Evolutionary conservation across 2,113 vertebrate genomes (phyloP), one percentile per base, ranked within the genome.

Genomic region (Gulo gulo): DNA sequence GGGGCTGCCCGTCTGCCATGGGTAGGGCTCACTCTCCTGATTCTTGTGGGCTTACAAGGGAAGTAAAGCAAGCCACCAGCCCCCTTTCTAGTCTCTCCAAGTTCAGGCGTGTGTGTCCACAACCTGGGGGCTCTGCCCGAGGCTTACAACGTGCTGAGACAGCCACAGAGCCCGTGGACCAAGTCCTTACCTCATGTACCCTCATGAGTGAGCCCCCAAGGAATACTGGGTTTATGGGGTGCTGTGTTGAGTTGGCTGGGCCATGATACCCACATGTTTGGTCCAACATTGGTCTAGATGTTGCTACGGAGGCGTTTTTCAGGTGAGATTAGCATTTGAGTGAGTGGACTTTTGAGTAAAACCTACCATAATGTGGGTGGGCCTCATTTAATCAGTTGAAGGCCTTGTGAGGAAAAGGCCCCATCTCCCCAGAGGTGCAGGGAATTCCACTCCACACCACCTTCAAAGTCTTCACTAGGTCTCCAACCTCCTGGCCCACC

Each of bases 241-340:
- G 8, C 45, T 11, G 2, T n/a, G 69, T 18, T 13, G 1, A 42
- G 45, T 15, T 42, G 55, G 78, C 78, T 34, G 6, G 59, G 29
- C 50, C 34, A 18, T 0, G 3, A 26, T 14, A 34, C 55, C 24
- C n/a, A 0, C n/a, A 67, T 6, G 24, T 1, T 39, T 63, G 65
- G 10, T n/a, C 86, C 36, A 74, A 42, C 14, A 2, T 63, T 50
- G 50, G 15, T 36, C 45, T 36, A 50, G 18, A 65, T 7, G n/a
- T 14, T 26, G 26, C 80, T 61, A n/a, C 36, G n/a, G 42, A 78
- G 34, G 42, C 31, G 16, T 18, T 39, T 83, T n/a, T 36, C 20
- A 55, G 47, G 39, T 26, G 78, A 78, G 20, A 29, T 52, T 14
- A 67, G 78, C 69, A 69, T 14, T 39, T 29, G 29, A 59, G 29